A percentile compares a stretch with the other conserved stretches of the same genome.
These are phyloP conservation scores for Pseudomyrmex flavicornis DNA, from an alignment of 1,140 invertebrate species.

Conservation along the genomic window DNA sequence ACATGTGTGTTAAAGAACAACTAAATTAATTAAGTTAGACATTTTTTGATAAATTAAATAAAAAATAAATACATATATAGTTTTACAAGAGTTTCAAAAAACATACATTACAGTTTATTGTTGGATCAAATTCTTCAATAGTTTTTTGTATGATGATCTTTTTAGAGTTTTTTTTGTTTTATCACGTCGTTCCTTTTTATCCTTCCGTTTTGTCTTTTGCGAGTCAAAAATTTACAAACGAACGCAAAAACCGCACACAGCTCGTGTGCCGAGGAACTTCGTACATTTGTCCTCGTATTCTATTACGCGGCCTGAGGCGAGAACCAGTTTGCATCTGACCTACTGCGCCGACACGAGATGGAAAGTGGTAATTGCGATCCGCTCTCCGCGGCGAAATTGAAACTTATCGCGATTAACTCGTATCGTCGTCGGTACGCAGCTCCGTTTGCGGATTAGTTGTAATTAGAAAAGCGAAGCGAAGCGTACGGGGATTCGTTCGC, in stretches of 20 bases:
- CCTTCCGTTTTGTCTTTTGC: background rate
- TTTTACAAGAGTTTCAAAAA: no score
- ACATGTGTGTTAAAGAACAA: background rate
- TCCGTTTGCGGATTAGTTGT: conserved; percentile 46
- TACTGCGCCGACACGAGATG: conserved; percentile 60
- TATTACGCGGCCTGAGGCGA: conserved; percentile 56
- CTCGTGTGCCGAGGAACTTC: conserved; percentile 12
- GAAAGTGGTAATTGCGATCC: conserved; percentile 61
- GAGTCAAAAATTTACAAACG: conserved; percentile 10
- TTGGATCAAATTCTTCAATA: background rate
- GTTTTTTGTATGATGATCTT: no score
- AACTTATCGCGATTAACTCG: conserved; percentile 60
- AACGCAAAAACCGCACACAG: background rate
- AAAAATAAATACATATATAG: background rate
- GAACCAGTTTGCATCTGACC: conserved; percentile 62
- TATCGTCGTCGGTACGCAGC: conserved; percentile 12
- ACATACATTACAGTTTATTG: background rate
- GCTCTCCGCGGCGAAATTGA: conserved; percentile 58
- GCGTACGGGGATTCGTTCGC: background rate
- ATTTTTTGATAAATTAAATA: background rate
- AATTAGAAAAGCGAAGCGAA: conserved; percentile 16
- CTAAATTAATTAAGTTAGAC: background rate
- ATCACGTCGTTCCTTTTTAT: background rate
- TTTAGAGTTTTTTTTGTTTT: background rate
- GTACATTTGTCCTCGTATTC: conserved; percentile 58